Base-by-base conservation (phyloP, 2,113 vertebrate genomes). In the Rhagologus leucostigma region DNA sequence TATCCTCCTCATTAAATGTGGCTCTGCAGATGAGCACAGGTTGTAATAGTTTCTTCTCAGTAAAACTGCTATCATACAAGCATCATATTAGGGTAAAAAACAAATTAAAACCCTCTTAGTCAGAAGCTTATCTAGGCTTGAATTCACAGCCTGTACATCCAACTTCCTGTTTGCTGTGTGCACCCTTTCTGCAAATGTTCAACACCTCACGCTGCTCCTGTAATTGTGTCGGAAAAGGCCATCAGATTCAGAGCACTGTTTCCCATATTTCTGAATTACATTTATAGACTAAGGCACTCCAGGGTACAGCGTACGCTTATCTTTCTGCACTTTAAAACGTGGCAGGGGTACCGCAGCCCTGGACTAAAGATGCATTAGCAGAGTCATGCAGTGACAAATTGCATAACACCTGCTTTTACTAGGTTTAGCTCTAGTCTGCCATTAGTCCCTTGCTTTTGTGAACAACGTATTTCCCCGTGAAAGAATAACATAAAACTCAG, bases 261-360 rank as follows among this genome's bases (percentile, higher is more conserved):
- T 39, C 91, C 89, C 50, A 56, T 82, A 89, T 89, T 97, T 96
- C 95, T 95, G 84, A 64, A 89, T 93, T 92, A 95, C 87, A 84
- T 83, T 60, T 86, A 85, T 64, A 89, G 94, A 77, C 68, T 69
- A 55, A 71, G 84, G 84, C 49, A 35, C 82, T 93, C 52, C 87
- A 93, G 89, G 90, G 86, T 90, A 91, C 59, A 74, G 85, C 5
- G 0, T 10, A 53, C 6, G 3, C 73, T 94, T 93, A 88, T 93
- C 86, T 90, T 90, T 39, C 73, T 93, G 82, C 86, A 87, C 96
- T 96, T 96, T 68, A 92, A 84, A 92, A 87, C 88, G 4, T 96
- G 88, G 90, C 92, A 81, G 95, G 95, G 83, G 95, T 64, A 90
- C 90, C 0, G 0, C 57, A 84, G 49, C 27, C 70, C 73, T 57